phyloP scores from a whole-genome alignment of 2,888 invertebrate species.

The Chrysina gloriosa region DNA sequence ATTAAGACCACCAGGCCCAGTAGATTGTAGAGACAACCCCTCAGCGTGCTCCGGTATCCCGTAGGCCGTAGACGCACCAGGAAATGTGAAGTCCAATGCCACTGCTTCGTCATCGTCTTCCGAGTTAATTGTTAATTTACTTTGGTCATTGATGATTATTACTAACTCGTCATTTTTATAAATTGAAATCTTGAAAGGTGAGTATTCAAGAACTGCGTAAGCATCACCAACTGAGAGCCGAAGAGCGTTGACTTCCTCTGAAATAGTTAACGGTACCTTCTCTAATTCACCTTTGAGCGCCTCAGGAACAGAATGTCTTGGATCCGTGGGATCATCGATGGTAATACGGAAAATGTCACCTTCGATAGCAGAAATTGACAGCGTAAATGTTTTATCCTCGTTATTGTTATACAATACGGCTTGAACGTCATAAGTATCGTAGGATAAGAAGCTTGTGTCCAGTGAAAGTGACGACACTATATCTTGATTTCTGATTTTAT shows the following conservation, averaged over 20 bases:
- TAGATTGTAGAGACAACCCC: slow-evolving; percentile 82
- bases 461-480: slow-evolving; percentile 5
- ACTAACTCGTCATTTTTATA: slow-evolving; percentile 75
- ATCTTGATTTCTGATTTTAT: slow-evolving; percentile 29
- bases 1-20: slow-evolving; percentile 76
- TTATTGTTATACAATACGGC: neutral
- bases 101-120: slow-evolving; percentile 85
- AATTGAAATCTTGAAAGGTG: slow-evolving; percentile 85
- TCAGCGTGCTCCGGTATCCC: slow-evolving; percentile 98
- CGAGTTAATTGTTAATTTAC: slow-evolving; percentile 43
- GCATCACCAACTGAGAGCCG: slow-evolving; percentile 67
- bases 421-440: neutral
- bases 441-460: neutral
- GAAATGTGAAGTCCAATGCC: slow-evolving; percentile 90
- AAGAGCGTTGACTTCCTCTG: slow-evolving; percentile 65
- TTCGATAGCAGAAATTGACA: slow-evolving; percentile 8
- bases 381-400: neutral
- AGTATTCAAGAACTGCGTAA: slow-evolving; percentile 72
- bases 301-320: slow-evolving; percentile 16
- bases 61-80: slow-evolving; percentile 89
- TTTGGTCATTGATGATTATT: slow-evolving; percentile 67
- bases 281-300: slow-evolving; percentile 37
- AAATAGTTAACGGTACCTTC: neutral
- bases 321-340: slow-evolving; percentile 36
- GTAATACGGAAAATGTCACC: slow-evolving; percentile 35